Evolutionary conservation across 2,888 invertebrate species (phyloP).

Genomic region (Cryptus viduatorius): DNA sequence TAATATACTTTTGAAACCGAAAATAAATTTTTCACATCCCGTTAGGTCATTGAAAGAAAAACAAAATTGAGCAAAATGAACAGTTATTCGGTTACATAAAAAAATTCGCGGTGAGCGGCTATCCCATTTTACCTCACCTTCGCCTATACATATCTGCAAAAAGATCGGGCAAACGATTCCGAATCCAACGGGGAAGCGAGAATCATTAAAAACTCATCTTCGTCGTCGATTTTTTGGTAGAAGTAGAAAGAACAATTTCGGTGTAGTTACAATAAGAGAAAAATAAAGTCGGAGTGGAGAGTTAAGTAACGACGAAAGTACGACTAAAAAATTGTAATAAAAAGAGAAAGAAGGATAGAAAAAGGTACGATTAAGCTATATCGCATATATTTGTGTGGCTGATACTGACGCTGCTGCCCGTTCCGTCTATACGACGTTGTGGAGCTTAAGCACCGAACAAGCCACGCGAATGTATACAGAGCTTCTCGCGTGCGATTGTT

Average conservation of each 20-base stretch:
- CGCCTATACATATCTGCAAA: not conserved
- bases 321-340: slow-evolving; percentile 15
- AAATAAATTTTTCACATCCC: too few species aligned
- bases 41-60: too few species aligned
- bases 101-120: too few species aligned
- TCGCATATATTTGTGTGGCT: not conserved
- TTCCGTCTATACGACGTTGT: slow-evolving; percentile 22
- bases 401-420: not conserved
- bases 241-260: not conserved
- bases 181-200: slow-evolving; percentile 5
- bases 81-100: too few species aligned
- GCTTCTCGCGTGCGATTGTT: slow-evolving; percentile 30
- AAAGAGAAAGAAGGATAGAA: not conserved
- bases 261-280: slow-evolving; percentile 16
- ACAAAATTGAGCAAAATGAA: too few species aligned
- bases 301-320: slow-evolving; percentile 35
- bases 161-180: not conserved
- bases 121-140: not conserved
- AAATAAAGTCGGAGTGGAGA: slow-evolving; percentile 9
- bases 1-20: too few species aligned
- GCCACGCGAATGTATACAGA: not conserved
- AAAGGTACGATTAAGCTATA: not conserved
- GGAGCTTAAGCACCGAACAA: slow-evolving; percentile 24
- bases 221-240: not conserved
- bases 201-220: slow-evolving; percentile 45